phyloP scores from a whole-genome alignment of 2,797 vertebrate genomes.

The Amazonetta brasiliensis region DNA sequence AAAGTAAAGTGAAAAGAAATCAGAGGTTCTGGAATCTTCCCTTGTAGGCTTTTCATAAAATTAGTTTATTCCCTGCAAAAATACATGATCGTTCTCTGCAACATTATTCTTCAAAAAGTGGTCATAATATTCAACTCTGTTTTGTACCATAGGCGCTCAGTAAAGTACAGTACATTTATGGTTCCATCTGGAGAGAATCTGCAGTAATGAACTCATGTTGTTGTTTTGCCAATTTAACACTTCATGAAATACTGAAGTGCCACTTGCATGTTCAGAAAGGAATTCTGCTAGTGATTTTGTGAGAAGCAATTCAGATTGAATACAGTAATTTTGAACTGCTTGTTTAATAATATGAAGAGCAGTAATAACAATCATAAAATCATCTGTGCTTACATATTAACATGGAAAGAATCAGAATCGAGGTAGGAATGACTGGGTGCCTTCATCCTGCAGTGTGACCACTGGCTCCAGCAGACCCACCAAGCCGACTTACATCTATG shows the following conservation, averaged over 20 bases:
- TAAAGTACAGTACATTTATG: slow-evolving; percentile 29
- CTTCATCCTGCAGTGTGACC: neutral
- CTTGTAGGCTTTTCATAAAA: neutral
- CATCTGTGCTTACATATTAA: neutral
- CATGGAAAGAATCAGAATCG: neutral
- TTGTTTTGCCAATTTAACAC: slow-evolving; percentile 75
- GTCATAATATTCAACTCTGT: neutral
- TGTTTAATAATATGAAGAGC: slow-evolving; percentile 64
- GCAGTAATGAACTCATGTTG: slow-evolving; percentile 59
- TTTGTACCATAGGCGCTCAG: neutral
- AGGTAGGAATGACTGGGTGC: neutral
- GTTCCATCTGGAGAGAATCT: slow-evolving; percentile 65
- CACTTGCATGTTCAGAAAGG: slow-evolving; percentile 64
- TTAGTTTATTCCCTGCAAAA: neutral
- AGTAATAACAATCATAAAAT: slow-evolving; percentile 44
- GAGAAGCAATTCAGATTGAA: slow-evolving; percentile 61
- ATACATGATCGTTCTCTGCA: neutral
- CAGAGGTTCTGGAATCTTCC: neutral
- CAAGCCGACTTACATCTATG: neutral
- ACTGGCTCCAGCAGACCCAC: neutral
- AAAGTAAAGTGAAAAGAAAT: neutral
- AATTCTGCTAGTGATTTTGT: slow-evolving; percentile 54
- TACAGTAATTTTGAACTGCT: slow-evolving; percentile 63
- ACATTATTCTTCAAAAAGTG: neutral
- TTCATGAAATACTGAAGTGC: slow-evolving; percentile 72